Percentiles rank a stretch among this genome's conserved stretches.
phyloP scores from a whole-genome alignment of 2,888 invertebrate species.

The Thereva unica region DNA sequence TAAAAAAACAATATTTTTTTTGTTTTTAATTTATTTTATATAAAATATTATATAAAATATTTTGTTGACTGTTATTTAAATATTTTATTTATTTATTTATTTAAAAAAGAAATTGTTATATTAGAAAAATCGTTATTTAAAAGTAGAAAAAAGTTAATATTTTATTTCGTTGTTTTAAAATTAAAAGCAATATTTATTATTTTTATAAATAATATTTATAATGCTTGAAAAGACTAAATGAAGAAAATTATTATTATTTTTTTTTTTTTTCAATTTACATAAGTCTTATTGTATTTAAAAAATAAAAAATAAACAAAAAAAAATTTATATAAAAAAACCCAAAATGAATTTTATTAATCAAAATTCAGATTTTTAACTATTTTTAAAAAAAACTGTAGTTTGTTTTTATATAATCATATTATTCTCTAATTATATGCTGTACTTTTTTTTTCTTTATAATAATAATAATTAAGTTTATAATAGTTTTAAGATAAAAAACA shows the following conservation, averaged over 20 bases:
- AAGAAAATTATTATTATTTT: neutral
- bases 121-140: no score
- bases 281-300: constrained; percentile 14
- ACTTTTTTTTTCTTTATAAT: neutral
- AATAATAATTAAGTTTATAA: neutral
- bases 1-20: no score
- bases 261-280: neutral
- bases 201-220: constrained; percentile 4
- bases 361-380: constrained; percentile 15
- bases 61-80: no score
- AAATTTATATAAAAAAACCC: constrained; percentile 22
- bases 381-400: neutral
- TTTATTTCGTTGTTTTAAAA: no score
- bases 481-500: neutral
- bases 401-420: neutral
- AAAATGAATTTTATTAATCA: constrained; percentile 26
- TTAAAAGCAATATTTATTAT: neutral
- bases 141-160: no score
- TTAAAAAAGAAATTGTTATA: no score
- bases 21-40: no score
- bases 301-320: neutral
- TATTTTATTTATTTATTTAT: no score
- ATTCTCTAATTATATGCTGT: neutral
- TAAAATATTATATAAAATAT: no score
- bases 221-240: constrained; percentile 26